These are phyloP conservation scores for Lipotes vexillifer DNA, from an alignment of 2,113 vertebrate genomes.

Conservation along the genomic window DNA sequence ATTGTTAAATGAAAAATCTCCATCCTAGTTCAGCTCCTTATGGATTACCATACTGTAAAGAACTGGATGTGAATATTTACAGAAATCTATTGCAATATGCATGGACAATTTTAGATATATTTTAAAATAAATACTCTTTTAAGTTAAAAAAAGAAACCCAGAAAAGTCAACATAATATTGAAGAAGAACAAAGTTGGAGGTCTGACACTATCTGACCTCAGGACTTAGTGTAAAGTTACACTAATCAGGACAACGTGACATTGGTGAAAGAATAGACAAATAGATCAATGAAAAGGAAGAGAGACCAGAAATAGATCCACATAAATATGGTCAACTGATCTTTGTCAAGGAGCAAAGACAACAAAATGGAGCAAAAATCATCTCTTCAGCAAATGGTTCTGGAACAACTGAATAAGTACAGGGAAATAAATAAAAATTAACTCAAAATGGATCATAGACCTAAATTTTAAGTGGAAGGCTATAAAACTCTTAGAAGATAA, in stretches of 20 bases:
- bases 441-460: too few species aligned
- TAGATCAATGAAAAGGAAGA: too few species aligned
- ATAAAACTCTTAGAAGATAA: too few species aligned
- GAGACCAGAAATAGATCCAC: too few species aligned
- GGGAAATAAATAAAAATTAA: too few species aligned
- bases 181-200: background rate
- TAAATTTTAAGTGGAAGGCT: too few species aligned
- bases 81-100: background rate
- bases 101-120: background rate
- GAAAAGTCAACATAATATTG: too few species aligned
- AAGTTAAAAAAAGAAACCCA: background rate
- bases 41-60: background rate
- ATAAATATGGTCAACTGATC: too few species aligned
- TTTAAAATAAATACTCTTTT: background rate
- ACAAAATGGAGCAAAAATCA: too few species aligned
- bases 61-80: background rate
- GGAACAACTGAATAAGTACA: too few species aligned
- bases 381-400: too few species aligned
- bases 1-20: background rate
- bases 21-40: background rate
- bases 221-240: background rate
- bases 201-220: background rate
- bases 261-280: background rate
- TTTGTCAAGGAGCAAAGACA: too few species aligned
- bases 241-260: background rate